phyloP scores from a whole-genome alignment of 2,888 invertebrate genomes.

The Magallana nippona region DNA sequence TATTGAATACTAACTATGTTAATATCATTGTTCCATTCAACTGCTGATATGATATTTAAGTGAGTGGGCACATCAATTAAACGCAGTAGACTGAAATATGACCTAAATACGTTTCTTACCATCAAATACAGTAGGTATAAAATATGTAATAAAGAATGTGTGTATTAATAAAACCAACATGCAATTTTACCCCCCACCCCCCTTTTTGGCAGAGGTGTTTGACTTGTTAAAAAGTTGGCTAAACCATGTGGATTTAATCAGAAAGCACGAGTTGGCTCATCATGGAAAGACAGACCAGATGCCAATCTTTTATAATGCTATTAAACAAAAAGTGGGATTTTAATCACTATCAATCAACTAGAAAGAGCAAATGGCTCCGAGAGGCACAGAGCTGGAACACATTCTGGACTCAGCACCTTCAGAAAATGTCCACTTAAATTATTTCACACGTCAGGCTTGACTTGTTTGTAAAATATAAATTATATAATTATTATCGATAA shows the following conservation, averaged over 20 bases:
- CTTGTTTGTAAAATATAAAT: neutral
- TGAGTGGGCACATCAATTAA: no score
- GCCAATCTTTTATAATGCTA: conserved; percentile 33
- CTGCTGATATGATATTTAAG: no score
- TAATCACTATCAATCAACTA: conserved; percentile 32
- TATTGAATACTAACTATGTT: no score
- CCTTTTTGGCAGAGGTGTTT: conserved; percentile 14
- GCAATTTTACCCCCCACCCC: neutral
- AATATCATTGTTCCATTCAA: no score
- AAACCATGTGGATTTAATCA: conserved; percentile 24
- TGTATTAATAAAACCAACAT: neutral
- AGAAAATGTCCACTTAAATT: neutral
- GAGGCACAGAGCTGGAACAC: neutral
- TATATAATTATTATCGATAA: neutral
- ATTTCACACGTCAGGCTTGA: neutral
- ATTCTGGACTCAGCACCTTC: neutral
- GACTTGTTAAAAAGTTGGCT: neutral
- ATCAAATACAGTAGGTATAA: no score
- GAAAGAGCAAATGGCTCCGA: conserved; percentile 25
- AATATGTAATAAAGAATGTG: neutral
- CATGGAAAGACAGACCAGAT: conserved; percentile 16
- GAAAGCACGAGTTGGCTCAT: conserved; percentile 7
- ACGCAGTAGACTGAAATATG: no score
- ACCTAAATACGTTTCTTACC: no score
- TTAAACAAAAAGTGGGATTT: conserved; percentile 23